Conservation (phyloP, 1,140 invertebrate genomes). For the Plectrocnemia conspersa region DNA sequence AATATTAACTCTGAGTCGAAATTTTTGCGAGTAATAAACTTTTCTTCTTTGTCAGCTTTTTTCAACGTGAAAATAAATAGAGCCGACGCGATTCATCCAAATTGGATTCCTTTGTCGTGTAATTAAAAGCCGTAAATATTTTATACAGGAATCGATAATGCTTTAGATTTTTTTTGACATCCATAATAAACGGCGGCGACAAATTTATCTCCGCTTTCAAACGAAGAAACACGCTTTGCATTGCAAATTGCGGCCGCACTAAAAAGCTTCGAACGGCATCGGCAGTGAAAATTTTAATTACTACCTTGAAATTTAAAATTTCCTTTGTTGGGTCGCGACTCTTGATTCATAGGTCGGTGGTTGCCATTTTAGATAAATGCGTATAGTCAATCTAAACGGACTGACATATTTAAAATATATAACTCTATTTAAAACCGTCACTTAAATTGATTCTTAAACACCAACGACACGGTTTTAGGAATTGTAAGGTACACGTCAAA, state of each 20-base stretch:
- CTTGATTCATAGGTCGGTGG: slow-evolving; percentile 24
- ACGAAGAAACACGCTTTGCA: slow-evolving; percentile 13
- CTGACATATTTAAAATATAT: slow-evolving; percentile 1
- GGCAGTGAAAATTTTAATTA: slow-evolving; percentile 34
- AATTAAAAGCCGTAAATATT: no score
- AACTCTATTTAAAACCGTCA: not conserved
- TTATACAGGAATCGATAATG: no score
- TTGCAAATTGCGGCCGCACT: slow-evolving; percentile 17
- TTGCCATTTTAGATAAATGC: slow-evolving; percentile 14
- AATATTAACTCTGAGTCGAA: slow-evolving; percentile 49
- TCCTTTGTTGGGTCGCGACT: slow-evolving; percentile 22
- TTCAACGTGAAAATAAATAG: slow-evolving; percentile 2
- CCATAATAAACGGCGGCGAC: no score
- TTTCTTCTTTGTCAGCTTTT: slow-evolving; percentile 1
- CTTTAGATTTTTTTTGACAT: no score
- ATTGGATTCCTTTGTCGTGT: not conserved
- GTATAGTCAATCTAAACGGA: slow-evolving; percentile 18
- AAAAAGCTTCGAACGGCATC: slow-evolving; percentile 17
- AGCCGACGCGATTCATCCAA: no score
- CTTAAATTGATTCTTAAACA: no score
- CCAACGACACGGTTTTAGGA: no score
- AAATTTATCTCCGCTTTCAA: slow-evolving; percentile 5
- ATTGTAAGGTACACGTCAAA: no score
- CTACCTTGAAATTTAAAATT: slow-evolving; percentile 34
- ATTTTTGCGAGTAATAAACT: slow-evolving; percentile 24